These are phyloP conservation scores for Xiphias gladius DNA, from an alignment of 2,113 vertebrate genomes.

Conservation along the genomic window DNA sequence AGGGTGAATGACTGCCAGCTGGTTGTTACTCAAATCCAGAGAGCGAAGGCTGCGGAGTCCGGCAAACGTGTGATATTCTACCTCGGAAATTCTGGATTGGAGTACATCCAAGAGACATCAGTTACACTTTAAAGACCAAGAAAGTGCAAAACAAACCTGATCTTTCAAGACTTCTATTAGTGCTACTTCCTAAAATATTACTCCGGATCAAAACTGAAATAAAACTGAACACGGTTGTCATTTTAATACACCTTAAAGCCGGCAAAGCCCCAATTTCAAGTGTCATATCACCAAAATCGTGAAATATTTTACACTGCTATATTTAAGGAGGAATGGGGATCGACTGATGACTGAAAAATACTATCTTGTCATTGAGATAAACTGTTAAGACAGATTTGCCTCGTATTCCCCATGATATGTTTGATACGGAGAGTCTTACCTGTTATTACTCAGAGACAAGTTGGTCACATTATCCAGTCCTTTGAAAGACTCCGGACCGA, in stretches of 20 bases:
- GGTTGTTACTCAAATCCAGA: conserved; percentile 86
- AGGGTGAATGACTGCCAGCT: conserved; percentile 79
- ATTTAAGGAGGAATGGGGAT: too few relatives aligned
- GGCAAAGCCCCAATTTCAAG: background rate
- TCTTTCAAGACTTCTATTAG: background rate
- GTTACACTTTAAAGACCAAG: background rate
- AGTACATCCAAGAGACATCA: conserved; percentile 16
- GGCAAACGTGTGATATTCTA: conserved; percentile 81
- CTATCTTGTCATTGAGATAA: background rate
- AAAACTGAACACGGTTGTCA: background rate
- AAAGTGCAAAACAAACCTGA: background rate
- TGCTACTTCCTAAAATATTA: background rate
- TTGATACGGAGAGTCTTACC: conserved; percentile 68
- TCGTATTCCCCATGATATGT: background rate
- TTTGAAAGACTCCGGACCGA: conserved; percentile 79
- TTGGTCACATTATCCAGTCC: conserved; percentile 84
- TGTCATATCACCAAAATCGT: too few relatives aligned
- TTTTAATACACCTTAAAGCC: background rate
- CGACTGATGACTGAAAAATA: background rate
- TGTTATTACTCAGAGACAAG: conserved; percentile 85
- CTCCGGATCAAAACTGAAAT: background rate
- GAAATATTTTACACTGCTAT: too few relatives aligned
- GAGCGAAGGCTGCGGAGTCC: conserved; percentile 80
- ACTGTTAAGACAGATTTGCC: background rate
- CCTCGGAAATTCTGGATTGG: conserved; percentile 76